Evolutionary conservation across 2,888 invertebrate genomes (phyloP).

Genomic region (Calameuta pallipes): DNA sequence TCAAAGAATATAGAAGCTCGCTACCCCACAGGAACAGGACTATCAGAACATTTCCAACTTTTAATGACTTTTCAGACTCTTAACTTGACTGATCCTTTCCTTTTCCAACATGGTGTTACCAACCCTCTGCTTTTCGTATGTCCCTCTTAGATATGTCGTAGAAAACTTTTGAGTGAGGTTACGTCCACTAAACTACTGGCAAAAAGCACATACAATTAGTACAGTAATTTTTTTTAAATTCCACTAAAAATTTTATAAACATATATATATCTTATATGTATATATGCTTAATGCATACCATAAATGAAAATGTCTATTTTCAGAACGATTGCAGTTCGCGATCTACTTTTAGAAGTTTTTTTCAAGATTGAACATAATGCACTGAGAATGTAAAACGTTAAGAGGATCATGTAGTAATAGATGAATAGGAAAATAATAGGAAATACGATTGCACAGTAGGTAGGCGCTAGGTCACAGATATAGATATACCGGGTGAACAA

Average conservation of each 20-base stretch:
- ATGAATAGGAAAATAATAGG: background rate
- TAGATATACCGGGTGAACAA: background rate
- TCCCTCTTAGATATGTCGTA: background rate
- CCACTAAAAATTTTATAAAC: background rate
- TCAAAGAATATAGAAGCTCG: slow-evolving; percentile 25
- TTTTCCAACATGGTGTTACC: background rate
- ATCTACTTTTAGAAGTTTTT: too few relatives aligned
- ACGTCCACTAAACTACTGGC: background rate
- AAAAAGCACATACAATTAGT: background rate
- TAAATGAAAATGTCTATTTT: background rate
- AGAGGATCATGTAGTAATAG: background rate
- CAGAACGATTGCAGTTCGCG: too few relatives aligned
- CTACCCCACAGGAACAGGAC: slow-evolving; percentile 20
- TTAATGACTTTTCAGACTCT: slow-evolving; percentile 37
- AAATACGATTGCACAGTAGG: background rate
- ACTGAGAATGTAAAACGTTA: background rate
- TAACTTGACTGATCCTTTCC: background rate
- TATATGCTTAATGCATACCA: too few relatives aligned
- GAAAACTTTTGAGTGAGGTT: background rate
- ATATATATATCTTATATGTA: too few relatives aligned
- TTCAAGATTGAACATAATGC: background rate
- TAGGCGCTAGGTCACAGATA: background rate
- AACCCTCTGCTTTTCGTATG: background rate
- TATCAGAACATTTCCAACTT: slow-evolving; percentile 40
- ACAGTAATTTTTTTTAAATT: background rate